Base-by-base conservation (phyloP, 1,140 invertebrate genomes). In the Dysdera silvatica region DNA sequence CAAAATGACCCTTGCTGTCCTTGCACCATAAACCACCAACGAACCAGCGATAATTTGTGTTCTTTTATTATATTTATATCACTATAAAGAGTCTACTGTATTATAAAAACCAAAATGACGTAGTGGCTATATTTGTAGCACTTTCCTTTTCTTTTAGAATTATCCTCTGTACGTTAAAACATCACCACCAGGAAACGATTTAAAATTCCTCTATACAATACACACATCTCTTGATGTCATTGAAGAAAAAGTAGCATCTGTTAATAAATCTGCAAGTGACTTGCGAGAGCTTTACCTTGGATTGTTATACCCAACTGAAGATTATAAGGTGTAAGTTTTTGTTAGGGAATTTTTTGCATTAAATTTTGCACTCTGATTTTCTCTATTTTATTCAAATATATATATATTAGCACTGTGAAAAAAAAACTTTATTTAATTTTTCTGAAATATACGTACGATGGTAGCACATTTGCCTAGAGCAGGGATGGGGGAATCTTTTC, bases 221-320 rank as follows among this genome's bases (percentile, higher is more conserved):
- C 89, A 96, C 70, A 94, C 92, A 4, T 92, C 91, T 0, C 81
- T 96, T 59, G 94, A 97, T 77, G 89, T 96, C 24, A 84, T 96
- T 45, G 92, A 96, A 76, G 94, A 96, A 72, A 89, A 94, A 74
- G 80, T 95, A 48, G 83, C 84, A 52, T 76, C 76, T 45, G 74
- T 80, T 68, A 81, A 77, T 67, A 85, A 82, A 73, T 86, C 82
- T 79, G 80, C 80, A 4, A 61, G 56, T 26, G 77, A 71, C 51
- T 77, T 85, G 24, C 79, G 90, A 70, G 93, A 98, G 75, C 79
- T 95, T 0, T 97, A 95, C 76, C 81, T 97, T 37, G 93, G 93
- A 23, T 78, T 92, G 51, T 79, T 98, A 2, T 94, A 93, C 78
- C 89, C 91, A 2, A 90, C 92, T n/a, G 94, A 97, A 80, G 91